These are phyloP conservation scores for Pseudoatta argentina DNA, from an alignment of 1,140 invertebrate genomes.

Conservation along the genomic window DNA sequence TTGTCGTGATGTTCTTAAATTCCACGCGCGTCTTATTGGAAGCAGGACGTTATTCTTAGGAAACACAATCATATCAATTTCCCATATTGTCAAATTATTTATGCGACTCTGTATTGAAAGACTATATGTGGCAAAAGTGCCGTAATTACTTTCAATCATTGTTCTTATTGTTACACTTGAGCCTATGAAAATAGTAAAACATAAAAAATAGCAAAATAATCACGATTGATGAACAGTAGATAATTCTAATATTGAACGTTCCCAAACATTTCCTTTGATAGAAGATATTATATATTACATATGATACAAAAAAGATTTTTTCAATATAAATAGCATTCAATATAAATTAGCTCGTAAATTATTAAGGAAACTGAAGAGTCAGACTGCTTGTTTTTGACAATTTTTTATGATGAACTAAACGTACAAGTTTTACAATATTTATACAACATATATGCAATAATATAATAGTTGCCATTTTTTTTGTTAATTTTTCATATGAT, in stretches of 20 bases:
- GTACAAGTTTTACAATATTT: too few species aligned
- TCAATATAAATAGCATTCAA: background rate
- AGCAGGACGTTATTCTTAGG: constrained; percentile 73
- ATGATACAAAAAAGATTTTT: background rate
- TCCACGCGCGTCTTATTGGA: constrained; percentile 64
- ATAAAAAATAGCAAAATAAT: constrained; percentile 14
- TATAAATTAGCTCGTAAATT: background rate
- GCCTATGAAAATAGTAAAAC: constrained; percentile 53
- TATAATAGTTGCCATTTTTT: too few species aligned
- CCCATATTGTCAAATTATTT: constrained; percentile 81
- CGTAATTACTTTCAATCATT: background rate
- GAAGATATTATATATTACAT: background rate
- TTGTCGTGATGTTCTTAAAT: constrained; percentile 64
- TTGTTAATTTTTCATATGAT: too few species aligned
- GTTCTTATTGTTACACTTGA: background rate
- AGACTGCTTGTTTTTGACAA: too few species aligned
- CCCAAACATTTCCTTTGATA: background rate
- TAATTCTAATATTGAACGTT: background rate
- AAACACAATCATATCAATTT: constrained; percentile 80
- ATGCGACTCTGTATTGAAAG: constrained; percentile 65
- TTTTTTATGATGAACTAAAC: too few species aligned
- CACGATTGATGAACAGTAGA: background rate
- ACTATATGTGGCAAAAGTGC: constrained; percentile 63
- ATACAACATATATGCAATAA: too few species aligned
- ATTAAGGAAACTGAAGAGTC: too few species aligned